Percentiles rank a stretch among this genome's conserved stretches.
Evolutionary conservation across 1,140 invertebrate species (phyloP).

Genomic region (Scaptomyza hsui): DNA sequence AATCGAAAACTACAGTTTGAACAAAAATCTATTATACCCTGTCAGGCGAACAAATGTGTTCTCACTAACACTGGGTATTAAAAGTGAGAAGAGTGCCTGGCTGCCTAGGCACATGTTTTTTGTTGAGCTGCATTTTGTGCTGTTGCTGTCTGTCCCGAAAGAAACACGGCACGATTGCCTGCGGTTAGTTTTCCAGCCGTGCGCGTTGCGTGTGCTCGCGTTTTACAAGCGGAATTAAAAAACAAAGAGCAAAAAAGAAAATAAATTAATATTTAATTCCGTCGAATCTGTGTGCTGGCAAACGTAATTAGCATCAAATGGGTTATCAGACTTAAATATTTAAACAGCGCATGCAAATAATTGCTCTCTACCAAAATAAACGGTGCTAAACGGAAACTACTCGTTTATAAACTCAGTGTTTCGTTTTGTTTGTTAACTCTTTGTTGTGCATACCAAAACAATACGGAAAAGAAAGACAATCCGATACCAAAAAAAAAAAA

Average conservation of each 20-base stretch:
- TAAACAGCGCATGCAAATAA: constrained; percentile 33
- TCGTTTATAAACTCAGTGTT: not conserved
- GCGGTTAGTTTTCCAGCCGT: constrained; percentile 67
- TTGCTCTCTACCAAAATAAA: constrained; percentile 1
- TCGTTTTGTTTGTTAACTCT: constrained; percentile 7
- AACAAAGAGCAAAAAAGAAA: not conserved
- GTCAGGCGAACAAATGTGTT: not conserved
- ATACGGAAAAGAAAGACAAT: too few species aligned
- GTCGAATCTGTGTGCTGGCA: constrained; percentile 4
- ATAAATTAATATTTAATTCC: constrained; percentile 14
- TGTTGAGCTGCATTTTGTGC: constrained; percentile 38
- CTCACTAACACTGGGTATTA: constrained; percentile 21
- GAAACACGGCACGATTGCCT: constrained; percentile 10
- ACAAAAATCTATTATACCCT: not conserved
- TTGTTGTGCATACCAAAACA: constrained; percentile 22
- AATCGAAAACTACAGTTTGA: too few species aligned
- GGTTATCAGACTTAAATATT: constrained; percentile 39
- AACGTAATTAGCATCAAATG: constrained; percentile 24
- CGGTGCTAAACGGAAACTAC: constrained; percentile 17
- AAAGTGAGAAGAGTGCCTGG: constrained; percentile 7
- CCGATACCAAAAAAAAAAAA: not conserved
- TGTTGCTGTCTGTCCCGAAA: constrained; percentile 25
- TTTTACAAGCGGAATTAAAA: not conserved
- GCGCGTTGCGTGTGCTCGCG: constrained; percentile 63
- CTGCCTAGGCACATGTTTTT: constrained; percentile 16